Conservation (phyloP, 1,140 invertebrate species). For the Portunus trituberculatus region DNA sequence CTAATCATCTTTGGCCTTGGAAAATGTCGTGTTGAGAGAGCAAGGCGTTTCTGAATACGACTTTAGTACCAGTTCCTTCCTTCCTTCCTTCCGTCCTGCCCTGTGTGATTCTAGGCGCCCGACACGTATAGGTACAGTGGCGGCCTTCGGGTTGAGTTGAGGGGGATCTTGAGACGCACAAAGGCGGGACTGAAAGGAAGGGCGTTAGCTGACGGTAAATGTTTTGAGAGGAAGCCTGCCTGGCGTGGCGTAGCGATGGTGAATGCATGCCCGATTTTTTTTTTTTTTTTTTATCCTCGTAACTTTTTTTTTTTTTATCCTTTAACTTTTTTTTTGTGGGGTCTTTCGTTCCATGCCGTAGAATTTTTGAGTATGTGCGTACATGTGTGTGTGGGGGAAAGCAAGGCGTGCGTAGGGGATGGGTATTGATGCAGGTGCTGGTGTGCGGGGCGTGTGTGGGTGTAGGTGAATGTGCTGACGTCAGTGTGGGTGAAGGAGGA, state of each 20-base stretch:
- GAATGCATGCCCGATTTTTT: background rate
- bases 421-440: background rate
- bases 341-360: too few species aligned
- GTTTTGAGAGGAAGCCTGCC: background rate
- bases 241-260: background rate
- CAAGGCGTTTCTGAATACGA: too few species aligned
- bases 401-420: background rate
- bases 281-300: too few species aligned
- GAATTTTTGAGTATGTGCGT: too few species aligned
- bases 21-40: too few species aligned
- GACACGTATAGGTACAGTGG: background rate
- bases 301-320: too few species aligned
- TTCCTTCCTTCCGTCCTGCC: background rate
- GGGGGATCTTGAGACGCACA: background rate
- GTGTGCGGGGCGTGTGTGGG: background rate
- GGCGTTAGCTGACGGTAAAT: background rate
- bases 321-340: too few species aligned
- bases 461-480: background rate
- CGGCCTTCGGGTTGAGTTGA: background rate
- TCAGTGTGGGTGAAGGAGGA: background rate
- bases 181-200: background rate
- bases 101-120: background rate
- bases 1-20: too few species aligned
- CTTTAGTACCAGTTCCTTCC: too few species aligned
- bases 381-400: background rate